Conservation (phyloP, 2,888 invertebrate genomes). For the Drosophila longiperda region DNA sequence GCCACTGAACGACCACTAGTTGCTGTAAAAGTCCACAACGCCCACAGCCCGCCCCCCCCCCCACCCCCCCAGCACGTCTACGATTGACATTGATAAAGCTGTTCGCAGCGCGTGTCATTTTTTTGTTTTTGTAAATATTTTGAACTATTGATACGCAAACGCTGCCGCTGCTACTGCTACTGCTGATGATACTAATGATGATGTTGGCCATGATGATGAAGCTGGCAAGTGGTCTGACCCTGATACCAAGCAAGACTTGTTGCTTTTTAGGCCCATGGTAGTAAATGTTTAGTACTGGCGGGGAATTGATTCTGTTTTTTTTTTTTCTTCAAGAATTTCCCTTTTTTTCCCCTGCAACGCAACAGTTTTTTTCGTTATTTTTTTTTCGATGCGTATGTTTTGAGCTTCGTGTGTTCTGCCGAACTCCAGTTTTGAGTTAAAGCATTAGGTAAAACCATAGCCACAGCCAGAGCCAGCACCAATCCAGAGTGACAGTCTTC, state of each 20-base stretch:
- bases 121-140: constrained; percentile 61
- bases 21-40: constrained; percentile 36
- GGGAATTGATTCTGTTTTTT: constrained; percentile 39
- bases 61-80: constrained; percentile 10
- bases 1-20: constrained; percentile 52
- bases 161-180: background rate
- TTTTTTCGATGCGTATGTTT: constrained; percentile 3
- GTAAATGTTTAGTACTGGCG: constrained; percentile 41
- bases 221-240: constrained; percentile 53
- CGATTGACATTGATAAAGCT: constrained; percentile 72
- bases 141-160: constrained; percentile 69
- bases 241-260: constrained; percentile 76
- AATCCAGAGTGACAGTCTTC: constrained; percentile 51
- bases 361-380: constrained; percentile 38
- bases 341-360: constrained; percentile 46
- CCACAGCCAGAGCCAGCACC: constrained; percentile 29
- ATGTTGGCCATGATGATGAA: constrained; percentile 2
- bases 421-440: constrained; percentile 64
- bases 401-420: constrained; percentile 63
- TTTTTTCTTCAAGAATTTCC: constrained; percentile 40
- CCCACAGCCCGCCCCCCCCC: background rate
- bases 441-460: constrained; percentile 25
- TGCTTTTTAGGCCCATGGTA: constrained; percentile 56
- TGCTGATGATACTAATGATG: constrained; percentile 16
- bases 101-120: constrained; percentile 31